These are phyloP conservation scores for Drosophila rellima DNA, from an alignment of 2,888 invertebrate species.

Conservation along the genomic window DNA sequence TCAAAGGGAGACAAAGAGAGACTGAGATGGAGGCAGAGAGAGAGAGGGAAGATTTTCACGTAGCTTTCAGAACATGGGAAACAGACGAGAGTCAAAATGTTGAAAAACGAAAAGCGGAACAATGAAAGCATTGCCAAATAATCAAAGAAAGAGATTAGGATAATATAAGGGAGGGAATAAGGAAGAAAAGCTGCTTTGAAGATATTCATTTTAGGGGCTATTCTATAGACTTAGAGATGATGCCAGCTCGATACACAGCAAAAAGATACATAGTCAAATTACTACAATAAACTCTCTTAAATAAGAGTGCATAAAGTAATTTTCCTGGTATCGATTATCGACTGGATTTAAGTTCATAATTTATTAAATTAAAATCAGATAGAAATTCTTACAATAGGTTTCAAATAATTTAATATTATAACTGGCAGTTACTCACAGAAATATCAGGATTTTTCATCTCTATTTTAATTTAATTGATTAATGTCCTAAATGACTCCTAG, in stretches of 20 bases:
- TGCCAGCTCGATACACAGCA: not conserved
- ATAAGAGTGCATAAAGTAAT: not conserved
- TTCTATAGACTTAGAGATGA: not conserved
- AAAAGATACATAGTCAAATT: not conserved
- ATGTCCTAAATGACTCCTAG: no score
- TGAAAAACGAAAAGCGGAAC: constrained; percentile 26
- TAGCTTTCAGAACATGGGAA: constrained; percentile 2
- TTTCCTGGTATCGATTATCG: no score
- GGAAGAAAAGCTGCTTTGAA: constrained; percentile 9
- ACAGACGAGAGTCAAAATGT: constrained; percentile 17
- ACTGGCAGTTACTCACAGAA: no score
- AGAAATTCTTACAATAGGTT: no score
- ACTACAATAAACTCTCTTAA: no score
- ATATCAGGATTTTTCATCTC: no score
- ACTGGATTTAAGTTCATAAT: no score
- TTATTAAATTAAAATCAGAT: no score
- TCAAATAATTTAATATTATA: no score
- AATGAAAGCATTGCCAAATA: constrained; percentile 1
- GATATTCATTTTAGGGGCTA: not conserved
- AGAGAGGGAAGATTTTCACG: not conserved
- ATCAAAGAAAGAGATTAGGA: not conserved
- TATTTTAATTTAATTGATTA: no score
- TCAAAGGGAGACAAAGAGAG: constrained; percentile 9
- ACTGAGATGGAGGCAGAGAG: constrained; percentile 19
- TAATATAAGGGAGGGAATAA: not conserved